Conservation (phyloP, 1,140 invertebrate genomes). For the Polypedilum vanderplanki region DNA sequence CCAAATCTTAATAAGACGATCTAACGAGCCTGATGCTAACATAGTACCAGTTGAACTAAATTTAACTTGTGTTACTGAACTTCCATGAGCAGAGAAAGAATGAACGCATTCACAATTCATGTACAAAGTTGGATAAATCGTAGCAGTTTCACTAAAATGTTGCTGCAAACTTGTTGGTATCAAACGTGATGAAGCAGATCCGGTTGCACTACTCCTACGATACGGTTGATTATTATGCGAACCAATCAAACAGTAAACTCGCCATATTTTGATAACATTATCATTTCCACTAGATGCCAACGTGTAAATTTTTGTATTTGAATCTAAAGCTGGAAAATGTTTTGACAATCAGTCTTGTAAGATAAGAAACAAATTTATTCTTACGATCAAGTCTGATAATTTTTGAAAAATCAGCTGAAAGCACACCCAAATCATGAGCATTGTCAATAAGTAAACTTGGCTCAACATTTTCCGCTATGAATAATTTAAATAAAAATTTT, state of each 20-base stretch:
- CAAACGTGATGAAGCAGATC: constrained; percentile 24
- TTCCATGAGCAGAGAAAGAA: constrained; percentile 44
- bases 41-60: constrained; percentile 47
- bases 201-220: neutral
- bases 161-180: constrained; percentile 20
- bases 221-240: neutral
- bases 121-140: constrained; percentile 21
- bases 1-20: constrained; percentile 66
- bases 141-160: constrained; percentile 29
- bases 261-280: constrained; percentile 67
- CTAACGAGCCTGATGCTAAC: constrained; percentile 59
- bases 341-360: neutral
- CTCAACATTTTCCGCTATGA: constrained; percentile 26
- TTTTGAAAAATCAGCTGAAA: constrained; percentile 56
- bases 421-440: constrained; percentile 68
- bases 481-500: neutral
- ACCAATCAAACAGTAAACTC: constrained; percentile 30
- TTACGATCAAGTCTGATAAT: constrained; percentile 39
- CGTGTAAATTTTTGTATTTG: constrained; percentile 46
- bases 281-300: constrained; percentile 65
- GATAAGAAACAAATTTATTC: constrained; percentile 31
- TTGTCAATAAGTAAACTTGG: constrained; percentile 46
- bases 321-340: constrained; percentile 22
- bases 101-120: constrained; percentile 34
- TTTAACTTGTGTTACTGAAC: constrained; percentile 53